These are phyloP conservation scores for Rhinophrynus dorsalis DNA, from an alignment of 2,797 vertebrate genomes.

Conservation along the genomic window DNA sequence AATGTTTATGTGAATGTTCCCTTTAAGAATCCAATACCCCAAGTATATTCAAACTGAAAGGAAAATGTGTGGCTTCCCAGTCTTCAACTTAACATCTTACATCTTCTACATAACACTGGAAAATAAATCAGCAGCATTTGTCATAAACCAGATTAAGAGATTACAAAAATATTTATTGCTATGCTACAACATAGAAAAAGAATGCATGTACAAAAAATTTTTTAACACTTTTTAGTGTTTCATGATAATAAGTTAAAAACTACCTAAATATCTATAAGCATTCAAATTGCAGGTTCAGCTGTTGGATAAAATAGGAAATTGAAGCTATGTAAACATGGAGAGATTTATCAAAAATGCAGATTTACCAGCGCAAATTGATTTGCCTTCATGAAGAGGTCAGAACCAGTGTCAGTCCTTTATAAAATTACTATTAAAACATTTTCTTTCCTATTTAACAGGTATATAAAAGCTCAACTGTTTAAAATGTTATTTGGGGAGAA, in stretches of 20 bases:
- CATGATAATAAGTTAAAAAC: constrained; percentile 44
- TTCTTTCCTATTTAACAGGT: not conserved
- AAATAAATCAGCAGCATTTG: too few relatives aligned
- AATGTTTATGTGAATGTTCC: too few relatives aligned
- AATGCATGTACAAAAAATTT: constrained; percentile 35
- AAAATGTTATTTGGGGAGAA: too few relatives aligned
- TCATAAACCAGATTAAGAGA: too few relatives aligned
- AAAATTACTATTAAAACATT: constrained; percentile 13
- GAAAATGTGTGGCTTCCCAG: too few relatives aligned
- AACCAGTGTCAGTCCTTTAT: not conserved
- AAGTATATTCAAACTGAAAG: too few relatives aligned
- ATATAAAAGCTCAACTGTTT: not conserved
- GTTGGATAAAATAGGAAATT: not conserved
- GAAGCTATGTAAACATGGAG: not conserved
- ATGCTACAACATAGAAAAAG: constrained; percentile 23
- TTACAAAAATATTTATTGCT: constrained; percentile 49
- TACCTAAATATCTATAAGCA: constrained; percentile 14
- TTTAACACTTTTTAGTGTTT: constrained; percentile 35
- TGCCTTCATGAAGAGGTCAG: not conserved
- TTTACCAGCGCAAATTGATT: not conserved
- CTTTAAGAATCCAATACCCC: too few relatives aligned
- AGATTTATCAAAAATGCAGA: not conserved
- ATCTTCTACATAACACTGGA: too few relatives aligned
- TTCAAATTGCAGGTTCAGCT: not conserved
- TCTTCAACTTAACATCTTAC: too few relatives aligned